These are phyloP conservation scores for Petrocephalus schoutedeni DNA, from an alignment of 2,797 vertebrate species.

Conservation along the genomic window DNA sequence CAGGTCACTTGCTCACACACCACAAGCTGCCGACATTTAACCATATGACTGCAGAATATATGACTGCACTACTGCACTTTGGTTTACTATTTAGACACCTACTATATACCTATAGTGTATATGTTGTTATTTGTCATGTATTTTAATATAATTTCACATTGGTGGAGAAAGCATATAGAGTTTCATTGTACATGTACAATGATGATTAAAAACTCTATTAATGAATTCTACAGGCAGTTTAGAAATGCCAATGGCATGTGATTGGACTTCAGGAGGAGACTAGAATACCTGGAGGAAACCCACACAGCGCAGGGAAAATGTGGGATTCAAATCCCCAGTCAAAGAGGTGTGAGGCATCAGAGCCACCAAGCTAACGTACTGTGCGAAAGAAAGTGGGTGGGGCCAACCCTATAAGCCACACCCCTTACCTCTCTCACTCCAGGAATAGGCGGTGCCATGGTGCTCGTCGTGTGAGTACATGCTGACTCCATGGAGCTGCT, in stretches of 20 bases:
- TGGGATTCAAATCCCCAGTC: not conserved
- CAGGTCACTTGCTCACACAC: not conserved
- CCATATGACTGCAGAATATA: not conserved
- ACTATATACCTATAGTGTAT: not conserved
- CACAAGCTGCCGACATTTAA: not conserved
- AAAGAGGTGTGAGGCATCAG: not conserved
- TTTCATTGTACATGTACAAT: not conserved
- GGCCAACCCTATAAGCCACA: slow-evolving; percentile 36
- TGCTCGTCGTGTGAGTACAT: slow-evolving; percentile 76
- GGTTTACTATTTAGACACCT: not conserved
- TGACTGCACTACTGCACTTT: not conserved
- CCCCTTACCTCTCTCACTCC: slow-evolving; percentile 75
- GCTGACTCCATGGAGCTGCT: slow-evolving; percentile 81
- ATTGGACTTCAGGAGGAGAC: not conserved
- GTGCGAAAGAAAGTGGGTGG: slow-evolving; percentile 29
- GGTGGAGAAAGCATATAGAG: not conserved
- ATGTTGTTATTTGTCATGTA: not conserved
- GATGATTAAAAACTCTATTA: not conserved
- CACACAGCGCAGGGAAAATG: not conserved
- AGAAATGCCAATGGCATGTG: not conserved
- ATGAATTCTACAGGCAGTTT: not conserved
- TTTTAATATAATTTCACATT: not conserved
- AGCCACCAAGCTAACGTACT: not conserved
- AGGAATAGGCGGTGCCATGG: slow-evolving; percentile 64
- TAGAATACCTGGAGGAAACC: not conserved